Evolutionary conservation across 2,113 vertebrate species (phyloP), one percentile per base, ranked within the genome.

Genomic region (Pelobates fuscus): DNA sequence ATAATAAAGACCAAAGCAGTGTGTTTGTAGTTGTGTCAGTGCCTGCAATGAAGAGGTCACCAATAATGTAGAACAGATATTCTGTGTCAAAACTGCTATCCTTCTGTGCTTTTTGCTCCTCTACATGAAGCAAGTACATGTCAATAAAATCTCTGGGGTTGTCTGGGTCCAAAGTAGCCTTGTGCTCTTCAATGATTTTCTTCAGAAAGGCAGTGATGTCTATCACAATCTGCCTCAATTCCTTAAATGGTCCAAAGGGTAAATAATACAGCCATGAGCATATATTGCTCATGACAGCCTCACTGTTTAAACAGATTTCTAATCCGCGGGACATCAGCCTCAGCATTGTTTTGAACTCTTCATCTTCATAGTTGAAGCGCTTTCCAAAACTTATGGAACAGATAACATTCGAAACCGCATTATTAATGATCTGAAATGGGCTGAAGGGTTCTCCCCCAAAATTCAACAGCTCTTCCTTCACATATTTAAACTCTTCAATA

Each of bases 11-110:
- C 97, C 97, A 99, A 30, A 98, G 85, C n/a, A 98, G 14, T 0
- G 96, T 95, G 79, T 98, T 98, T 6, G 95, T 91, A 11, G 96
- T 99, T 1, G 97, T 99, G 79, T 99, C 97, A 0, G 96, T 98
- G 58, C 97, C 97, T 1, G 97, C 97, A 0, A 99, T 89, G 80
- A 99, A 98, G 44, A 99, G 94, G 80, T 99, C 97, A 8, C 92
- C 92, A 10, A 99, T 94, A 71, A 98, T 94, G 77, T 95, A 97
- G 79, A 99, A 95, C 5, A 99, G 84, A 72, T 99, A 96, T 4
- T 99, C 96, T 1, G 97, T 95, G 5, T 90, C 86, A 80, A 98
- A 98, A 77, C 91, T 93, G 70, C 84, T 92, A 41, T 89, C 85
- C 12, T 84, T 77, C 25, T 89, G 84, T 21, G 80, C 84, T 20